Percentiles rank a stretch among this genome's conserved stretches.
These are phyloP conservation scores for Synergus gifuensis DNA, from an alignment of 2,888 invertebrate species.

Conservation along the genomic window DNA sequence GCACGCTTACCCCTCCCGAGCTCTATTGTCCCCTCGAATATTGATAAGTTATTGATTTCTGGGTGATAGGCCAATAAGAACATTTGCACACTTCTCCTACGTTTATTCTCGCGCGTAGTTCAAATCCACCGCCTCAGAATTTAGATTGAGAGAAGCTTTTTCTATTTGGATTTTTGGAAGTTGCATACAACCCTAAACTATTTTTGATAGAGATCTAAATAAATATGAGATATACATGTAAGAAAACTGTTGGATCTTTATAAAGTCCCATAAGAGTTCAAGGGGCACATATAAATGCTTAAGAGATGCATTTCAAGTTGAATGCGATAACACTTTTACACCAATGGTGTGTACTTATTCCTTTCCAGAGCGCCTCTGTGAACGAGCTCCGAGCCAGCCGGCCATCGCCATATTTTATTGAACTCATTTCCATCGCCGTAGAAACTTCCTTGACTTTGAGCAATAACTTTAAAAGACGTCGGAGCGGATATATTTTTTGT, in stretches of 20 bases:
- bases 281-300: not conserved
- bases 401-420: conserved; percentile 67
- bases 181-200: not conserved
- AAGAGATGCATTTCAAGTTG: conserved; percentile 1
- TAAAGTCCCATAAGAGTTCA: not conserved
- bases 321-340: conserved; percentile 21
- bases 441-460: conserved; percentile 63
- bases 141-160: too few relatives aligned
- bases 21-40: too few relatives aligned
- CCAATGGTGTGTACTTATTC: conserved; percentile 22
- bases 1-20: too few relatives aligned
- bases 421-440: conserved; percentile 68
- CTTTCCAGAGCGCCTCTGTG: conserved; percentile 41
- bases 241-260: not conserved
- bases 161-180: too few relatives aligned
- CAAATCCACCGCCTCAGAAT: too few relatives aligned
- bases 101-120: too few relatives aligned
- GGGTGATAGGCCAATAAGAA: too few relatives aligned
- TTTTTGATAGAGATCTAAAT: not conserved
- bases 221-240: not conserved
- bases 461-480: conserved; percentile 67
- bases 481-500: conserved; percentile 53
- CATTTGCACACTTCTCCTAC: too few relatives aligned
- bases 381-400: conserved; percentile 56
- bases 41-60: too few relatives aligned